Conservation (phyloP, 1,140 invertebrate genomes). For the Zophobas morio region DNA sequence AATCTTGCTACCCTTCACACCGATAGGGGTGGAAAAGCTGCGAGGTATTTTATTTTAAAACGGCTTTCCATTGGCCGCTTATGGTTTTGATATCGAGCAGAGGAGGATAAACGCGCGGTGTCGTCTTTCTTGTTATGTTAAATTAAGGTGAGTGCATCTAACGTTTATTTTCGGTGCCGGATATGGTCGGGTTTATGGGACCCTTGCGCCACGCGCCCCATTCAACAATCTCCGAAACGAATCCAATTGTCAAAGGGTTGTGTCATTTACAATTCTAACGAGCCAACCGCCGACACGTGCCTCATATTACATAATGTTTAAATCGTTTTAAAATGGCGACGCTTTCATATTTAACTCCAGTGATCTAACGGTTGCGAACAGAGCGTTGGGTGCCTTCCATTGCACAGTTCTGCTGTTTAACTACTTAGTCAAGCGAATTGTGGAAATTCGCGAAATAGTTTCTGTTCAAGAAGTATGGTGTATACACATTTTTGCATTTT, state of each 20-base stretch:
- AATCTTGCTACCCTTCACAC: conserved; percentile 52
- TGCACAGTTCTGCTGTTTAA: neutral
- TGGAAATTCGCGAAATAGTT: no score
- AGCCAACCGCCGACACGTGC: conserved; percentile 57
- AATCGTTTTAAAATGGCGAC: conserved; percentile 54
- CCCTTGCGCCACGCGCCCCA: conserved; percentile 50
- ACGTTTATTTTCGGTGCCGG: conserved; percentile 47
- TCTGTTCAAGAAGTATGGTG: no score
- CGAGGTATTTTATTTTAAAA: conserved; percentile 61
- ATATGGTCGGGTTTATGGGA: conserved; percentile 36
- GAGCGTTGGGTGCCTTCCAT: neutral
- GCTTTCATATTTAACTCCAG: neutral
- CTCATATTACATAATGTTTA: conserved; percentile 53
- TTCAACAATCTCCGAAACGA: conserved; percentile 52
- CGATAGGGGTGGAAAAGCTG: conserved; percentile 51
- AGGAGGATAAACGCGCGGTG: conserved; percentile 2
- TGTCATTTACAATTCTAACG: conserved; percentile 60
- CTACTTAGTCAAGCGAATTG: no score
- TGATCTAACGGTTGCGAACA: conserved; percentile 11
- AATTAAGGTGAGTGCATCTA: conserved; percentile 53
- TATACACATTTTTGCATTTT: no score
- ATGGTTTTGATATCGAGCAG: conserved; percentile 52
- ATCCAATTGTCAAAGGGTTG: conserved; percentile 58
- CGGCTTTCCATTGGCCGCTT: conserved; percentile 57
- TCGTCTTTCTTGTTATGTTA: conserved; percentile 37